phyloP scores from a whole-genome alignment of 2,113 vertebrate genomes.

The Eubucco bourcierii region DNA sequence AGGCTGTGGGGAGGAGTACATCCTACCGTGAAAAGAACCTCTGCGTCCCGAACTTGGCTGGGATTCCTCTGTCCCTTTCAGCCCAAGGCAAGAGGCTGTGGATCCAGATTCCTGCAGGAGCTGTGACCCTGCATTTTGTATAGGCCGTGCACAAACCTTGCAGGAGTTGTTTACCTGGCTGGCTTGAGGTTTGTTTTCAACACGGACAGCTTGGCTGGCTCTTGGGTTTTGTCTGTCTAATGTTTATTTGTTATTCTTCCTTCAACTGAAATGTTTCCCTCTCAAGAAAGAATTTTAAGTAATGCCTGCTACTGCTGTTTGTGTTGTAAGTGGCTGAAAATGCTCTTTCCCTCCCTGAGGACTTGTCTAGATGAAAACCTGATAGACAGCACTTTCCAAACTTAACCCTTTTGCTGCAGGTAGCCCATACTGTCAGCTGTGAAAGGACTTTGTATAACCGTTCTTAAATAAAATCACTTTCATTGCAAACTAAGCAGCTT shows the following conservation, averaged over 20 bases:
- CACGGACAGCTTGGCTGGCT: too few species aligned
- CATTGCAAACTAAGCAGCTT: neutral
- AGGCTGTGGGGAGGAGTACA: fast-evolving
- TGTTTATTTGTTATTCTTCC: neutral
- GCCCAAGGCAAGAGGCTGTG: neutral
- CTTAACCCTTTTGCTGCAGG: neutral
- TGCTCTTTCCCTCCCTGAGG: neutral
- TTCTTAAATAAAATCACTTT: neutral
- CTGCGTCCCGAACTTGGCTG: too few species aligned
- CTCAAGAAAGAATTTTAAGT: neutral
- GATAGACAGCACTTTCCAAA: neutral
- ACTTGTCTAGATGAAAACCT: neutral
- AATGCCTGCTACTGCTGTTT: neutral
- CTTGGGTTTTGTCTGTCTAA: neutral
- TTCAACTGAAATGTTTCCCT: neutral
- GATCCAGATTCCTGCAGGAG: neutral
- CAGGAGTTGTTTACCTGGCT: fast-evolving
- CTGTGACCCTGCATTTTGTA: neutral
- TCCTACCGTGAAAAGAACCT: neutral
- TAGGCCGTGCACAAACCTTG: neutral
- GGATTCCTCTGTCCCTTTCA: neutral
- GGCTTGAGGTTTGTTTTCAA: neutral
- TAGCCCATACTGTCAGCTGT: neutral
- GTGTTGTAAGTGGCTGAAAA: neutral
- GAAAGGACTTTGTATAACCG: neutral